Evolutionary conservation across 2,113 vertebrate genomes (phyloP), one percentile per base, ranked within the genome.

Genomic region (Haemorhous mexicanus): DNA sequence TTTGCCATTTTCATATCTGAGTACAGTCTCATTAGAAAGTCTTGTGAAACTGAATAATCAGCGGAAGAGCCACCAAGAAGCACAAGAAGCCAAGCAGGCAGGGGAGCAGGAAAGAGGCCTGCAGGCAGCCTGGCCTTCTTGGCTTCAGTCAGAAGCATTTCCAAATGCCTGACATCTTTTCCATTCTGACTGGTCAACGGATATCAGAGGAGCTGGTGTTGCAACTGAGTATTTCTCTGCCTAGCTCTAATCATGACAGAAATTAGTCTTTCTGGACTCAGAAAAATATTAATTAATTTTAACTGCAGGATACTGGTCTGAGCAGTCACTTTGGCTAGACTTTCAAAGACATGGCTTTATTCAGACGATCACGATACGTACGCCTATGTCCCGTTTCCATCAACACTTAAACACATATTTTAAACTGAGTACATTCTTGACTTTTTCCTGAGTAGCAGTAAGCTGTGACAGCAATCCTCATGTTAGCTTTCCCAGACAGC

Each of bases 371-470:
- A 27, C 5, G 39, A 30, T 69, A n/a, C 8, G 5, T 16, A 19
- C 18, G 20, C 28, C 33, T 63, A 13, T 62, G 23, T 59, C 18
- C 21, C 17, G 2, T 84, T 78, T 64, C 30, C 20, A n/a, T 37
- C 0, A 1, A 41, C 2, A 5, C 11, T 59, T 46, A 78, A 74
- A 47, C 33, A 53, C 0, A 0, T 32, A 28, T 62, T 82, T 89
- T 53, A 74, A 53, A 68, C 30, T 39, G 35, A 39, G 26, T 39
- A 59, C 9, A 13, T 55, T 70, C 33, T 68, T 73, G 50, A 50
- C 21, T 52, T 87, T 76, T 75, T 78, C 55, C 32, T 43, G 22
- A 67, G 43, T 37, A 92, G 26, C 26, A 59, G 14, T 20, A 59
- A 77, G n/a, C n/a, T 33, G 6, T 70, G 75, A 75, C 61, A 63